Evolutionary conservation across 2,113 vertebrate species (phyloP).

Genomic region (Otis tarda): DNA sequence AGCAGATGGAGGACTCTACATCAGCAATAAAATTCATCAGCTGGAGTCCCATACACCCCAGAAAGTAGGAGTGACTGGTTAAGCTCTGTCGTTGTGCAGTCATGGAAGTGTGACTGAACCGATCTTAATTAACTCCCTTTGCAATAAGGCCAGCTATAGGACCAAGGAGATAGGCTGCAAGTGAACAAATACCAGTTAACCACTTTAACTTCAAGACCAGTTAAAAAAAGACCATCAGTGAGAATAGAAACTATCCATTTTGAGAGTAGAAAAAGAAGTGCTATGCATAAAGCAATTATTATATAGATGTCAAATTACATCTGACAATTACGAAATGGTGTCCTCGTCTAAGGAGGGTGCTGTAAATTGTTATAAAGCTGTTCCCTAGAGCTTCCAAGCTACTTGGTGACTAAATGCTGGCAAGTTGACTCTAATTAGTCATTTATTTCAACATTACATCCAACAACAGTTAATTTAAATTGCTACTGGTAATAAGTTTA

Average conservation of each 20-base stretch:
- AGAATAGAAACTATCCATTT: neutral
- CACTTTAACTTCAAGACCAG: neutral
- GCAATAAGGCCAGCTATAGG: neutral
- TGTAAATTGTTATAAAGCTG: slow-evolving; percentile 41
- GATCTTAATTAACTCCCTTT: neutral
- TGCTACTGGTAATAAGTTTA: slow-evolving; percentile 60
- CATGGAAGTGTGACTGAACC: neutral
- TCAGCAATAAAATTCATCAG: neutral
- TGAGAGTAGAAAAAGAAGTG: slow-evolving; percentile 12
- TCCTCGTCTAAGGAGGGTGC: slow-evolving; percentile 36
- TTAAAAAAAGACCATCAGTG: neutral
- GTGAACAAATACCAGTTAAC: neutral
- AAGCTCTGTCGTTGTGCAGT: neutral
- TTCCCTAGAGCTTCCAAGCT: slow-evolving; percentile 53
- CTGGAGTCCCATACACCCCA: neutral
- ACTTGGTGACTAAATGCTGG: slow-evolving; percentile 54
- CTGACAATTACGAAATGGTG: slow-evolving; percentile 55
- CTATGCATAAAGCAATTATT: slow-evolving; percentile 5
- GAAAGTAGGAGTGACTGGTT: neutral
- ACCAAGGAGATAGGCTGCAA: neutral
- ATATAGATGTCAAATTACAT: slow-evolving; percentile 60
- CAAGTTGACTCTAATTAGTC: slow-evolving; percentile 64
- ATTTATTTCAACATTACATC: slow-evolving; percentile 55
- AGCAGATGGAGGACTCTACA: neutral
- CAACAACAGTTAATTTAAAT: slow-evolving; percentile 56